Evolutionary conservation across 2,113 vertebrate genomes (phyloP).

Genomic region (Sminthopsis crassicaudata): DNA sequence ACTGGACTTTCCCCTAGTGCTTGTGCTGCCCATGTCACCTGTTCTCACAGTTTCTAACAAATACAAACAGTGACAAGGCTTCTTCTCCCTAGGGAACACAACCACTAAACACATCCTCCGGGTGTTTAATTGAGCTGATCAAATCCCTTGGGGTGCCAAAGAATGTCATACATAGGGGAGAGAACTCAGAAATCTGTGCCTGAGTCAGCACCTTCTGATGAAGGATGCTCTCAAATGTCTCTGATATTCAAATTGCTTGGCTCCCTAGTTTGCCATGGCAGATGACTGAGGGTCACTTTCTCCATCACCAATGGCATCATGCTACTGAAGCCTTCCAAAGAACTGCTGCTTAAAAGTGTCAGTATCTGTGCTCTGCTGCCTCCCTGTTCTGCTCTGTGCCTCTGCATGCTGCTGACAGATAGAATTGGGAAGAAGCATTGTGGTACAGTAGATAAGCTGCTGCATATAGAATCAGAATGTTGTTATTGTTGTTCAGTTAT

Average conservation of each 20-base stretch:
- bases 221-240: not conserved
- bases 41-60: not conserved
- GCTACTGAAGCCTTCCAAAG: not conserved
- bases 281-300: not conserved
- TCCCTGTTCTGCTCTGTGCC: not conserved
- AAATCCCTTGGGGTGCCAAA: not conserved
- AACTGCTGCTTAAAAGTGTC: not conserved
- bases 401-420: not conserved
- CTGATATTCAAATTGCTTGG: not conserved
- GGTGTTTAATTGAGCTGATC: not conserved
- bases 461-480: not conserved
- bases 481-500: not conserved
- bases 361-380: not conserved
- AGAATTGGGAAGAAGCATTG: not conserved
- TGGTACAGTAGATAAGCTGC: not conserved
- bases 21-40: not conserved
- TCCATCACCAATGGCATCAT: not conserved
- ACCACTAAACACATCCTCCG: not conserved
- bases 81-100: not conserved
- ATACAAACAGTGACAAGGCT: not conserved
- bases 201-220: not conserved
- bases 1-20: not conserved
- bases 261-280: not conserved
- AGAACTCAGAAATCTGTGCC: not conserved
- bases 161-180: not conserved